Evolutionary conservation across 2,113 vertebrate species (phyloP), one percentile per base, ranked within the genome.

Genomic region (Lagopus leucura): DNA sequence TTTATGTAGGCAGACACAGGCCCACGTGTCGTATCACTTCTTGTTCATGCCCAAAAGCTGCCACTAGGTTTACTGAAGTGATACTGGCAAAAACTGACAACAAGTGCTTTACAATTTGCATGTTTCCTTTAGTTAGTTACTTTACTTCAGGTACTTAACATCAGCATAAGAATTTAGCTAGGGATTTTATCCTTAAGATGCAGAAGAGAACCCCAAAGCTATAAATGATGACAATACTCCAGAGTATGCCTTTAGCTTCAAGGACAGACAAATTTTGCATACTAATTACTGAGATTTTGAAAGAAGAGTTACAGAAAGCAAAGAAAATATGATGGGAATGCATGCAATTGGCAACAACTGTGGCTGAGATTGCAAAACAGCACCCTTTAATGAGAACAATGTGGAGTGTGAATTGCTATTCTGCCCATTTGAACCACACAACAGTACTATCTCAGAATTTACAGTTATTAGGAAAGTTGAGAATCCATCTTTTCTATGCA

Each of bases 181-280:
- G n/a, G 27, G 45, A 85, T 81, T 82, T 70, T 87, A 79, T 86
- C 84, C 75, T 87, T 74, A 73, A 73, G 13, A 50, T 73, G 52
- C 14, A 79, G 38, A 87, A 69, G n/a, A 74, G 45, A 83, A 55
- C 40, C 72, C 66, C n/a, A 54, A 90, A 84, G 55, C 30, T 83
- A 8, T 40, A 80, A 78, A 50, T 60, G 69, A 86, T 50, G 22
- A 75, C 72, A 86, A 72, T 69, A 86, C 48, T 45, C 60, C 71
- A 48, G 43, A 86, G 69, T 45, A 57, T 4, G 8, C 34, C 57
- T 70, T 83, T 30, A 84, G 61, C 45, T 78, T 82, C 81, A 89
- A 94, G 78, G 83, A 57, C 28, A 52, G 65, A 79, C 42, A 83
- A 79, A 76, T 92, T 89, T 87, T 84, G 40, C 78, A 75, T 87